Conservation (phyloP, 2,888 invertebrate species). For the Pomacea canaliculata region DNA sequence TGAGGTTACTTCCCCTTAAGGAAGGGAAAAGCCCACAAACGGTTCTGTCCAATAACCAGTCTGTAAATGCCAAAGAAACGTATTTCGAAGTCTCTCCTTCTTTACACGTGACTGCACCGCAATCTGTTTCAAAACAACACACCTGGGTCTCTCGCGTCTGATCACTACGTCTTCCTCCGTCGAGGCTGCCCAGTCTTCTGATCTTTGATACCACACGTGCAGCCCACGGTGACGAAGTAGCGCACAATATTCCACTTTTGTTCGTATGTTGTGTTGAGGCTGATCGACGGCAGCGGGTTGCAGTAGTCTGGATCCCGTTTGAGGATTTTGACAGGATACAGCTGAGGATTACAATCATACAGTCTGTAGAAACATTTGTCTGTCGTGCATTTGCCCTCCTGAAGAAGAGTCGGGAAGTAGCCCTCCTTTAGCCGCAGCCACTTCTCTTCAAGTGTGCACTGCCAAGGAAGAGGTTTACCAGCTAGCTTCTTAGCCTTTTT, state of each 20-base stretch:
- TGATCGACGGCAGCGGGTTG: constrained; percentile 56
- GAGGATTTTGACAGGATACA: constrained; percentile 58
- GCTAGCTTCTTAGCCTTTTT: constrained; percentile 32
- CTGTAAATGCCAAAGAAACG: too few species aligned
- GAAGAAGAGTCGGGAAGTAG: constrained; percentile 55
- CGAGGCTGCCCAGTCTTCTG: background rate
- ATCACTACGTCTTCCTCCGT: background rate
- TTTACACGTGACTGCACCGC: too few species aligned
- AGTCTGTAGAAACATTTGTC: constrained; percentile 59
- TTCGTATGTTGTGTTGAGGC: constrained; percentile 53
- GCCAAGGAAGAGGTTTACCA: constrained; percentile 53
- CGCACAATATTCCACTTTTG: constrained; percentile 55
- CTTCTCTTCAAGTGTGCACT: constrained; percentile 49
- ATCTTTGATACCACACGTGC: constrained; percentile 46
- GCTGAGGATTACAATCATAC: constrained; percentile 58
- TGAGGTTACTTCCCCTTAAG: too few species aligned
- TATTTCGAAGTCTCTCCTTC: too few species aligned
- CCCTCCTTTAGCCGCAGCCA: constrained; percentile 50
- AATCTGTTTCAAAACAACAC: too few species aligned
- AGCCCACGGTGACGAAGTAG: constrained; percentile 53
- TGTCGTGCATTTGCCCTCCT: constrained; percentile 52
- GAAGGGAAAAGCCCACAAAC: too few species aligned
- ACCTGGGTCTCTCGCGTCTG: too few species aligned
- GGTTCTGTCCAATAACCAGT: too few species aligned
- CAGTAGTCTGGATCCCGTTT: constrained; percentile 57